phyloP scores from a whole-genome alignment of 2,113 vertebrate species.

The Sinocyclocheilus anophthalmus region DNA sequence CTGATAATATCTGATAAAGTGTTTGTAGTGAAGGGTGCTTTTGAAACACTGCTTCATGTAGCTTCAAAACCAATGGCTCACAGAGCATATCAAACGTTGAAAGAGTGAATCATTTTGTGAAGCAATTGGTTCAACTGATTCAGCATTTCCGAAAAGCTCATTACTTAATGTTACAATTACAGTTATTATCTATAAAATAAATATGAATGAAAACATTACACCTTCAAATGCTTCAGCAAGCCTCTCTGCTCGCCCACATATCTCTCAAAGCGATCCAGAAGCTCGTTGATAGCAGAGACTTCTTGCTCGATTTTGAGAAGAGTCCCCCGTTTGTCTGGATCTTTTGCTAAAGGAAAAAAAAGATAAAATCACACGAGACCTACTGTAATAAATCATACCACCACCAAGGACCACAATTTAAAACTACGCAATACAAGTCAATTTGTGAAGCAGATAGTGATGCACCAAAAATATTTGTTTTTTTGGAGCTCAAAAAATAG shows the following conservation, averaged over 20 bases:
- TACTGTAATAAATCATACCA: background rate
- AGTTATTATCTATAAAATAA: background rate
- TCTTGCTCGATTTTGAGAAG: slow-evolving; percentile 70
- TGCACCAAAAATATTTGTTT: too few species aligned
- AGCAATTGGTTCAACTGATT: background rate
- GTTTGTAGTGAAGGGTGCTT: background rate
- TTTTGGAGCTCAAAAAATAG: too few species aligned
- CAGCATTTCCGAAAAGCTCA: background rate
- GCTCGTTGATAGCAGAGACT: slow-evolving; percentile 58
- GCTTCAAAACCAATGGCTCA: too few species aligned
- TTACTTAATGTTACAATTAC: background rate
- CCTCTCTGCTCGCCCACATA: slow-evolving; percentile 63
- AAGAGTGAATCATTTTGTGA: background rate
- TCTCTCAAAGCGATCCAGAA: slow-evolving; percentile 72
- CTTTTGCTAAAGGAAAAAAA: slow-evolving; percentile 60
- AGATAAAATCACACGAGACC: background rate
- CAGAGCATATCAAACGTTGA: too few species aligned
- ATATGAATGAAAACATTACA: slow-evolving; percentile 38
- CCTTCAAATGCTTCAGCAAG: slow-evolving; percentile 69
- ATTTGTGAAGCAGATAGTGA: background rate
- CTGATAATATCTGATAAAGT: background rate
- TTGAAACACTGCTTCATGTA: background rate
- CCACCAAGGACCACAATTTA: too few species aligned
- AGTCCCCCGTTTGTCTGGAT: slow-evolving; percentile 62
- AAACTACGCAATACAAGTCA: too few species aligned